These are phyloP conservation scores for Tachycineta bicolor DNA, from an alignment of 2,113 vertebrate genomes.

Conservation along the genomic window DNA sequence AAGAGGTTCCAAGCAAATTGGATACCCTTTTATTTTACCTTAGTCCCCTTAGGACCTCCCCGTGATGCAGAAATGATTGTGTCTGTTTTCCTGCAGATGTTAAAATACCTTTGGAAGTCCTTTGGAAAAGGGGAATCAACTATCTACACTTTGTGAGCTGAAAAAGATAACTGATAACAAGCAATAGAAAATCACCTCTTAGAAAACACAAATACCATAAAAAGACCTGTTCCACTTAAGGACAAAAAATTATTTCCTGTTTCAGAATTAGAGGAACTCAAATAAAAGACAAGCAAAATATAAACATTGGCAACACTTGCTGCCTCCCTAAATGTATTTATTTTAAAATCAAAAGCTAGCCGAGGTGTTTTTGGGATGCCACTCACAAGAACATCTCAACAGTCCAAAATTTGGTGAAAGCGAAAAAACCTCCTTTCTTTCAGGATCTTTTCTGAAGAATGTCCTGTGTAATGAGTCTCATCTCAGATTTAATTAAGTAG, in stretches of 20 bases:
- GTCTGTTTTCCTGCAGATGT: neutral
- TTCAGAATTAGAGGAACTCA: neutral
- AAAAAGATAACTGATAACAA: neutral
- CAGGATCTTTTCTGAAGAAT: neutral
- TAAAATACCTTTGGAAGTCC: neutral
- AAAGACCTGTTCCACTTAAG: neutral
- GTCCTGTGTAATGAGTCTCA: neutral
- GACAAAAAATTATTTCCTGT: neutral
- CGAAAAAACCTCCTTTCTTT: neutral
- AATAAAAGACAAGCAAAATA: neutral
- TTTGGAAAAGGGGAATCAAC: neutral
- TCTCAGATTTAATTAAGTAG: neutral
- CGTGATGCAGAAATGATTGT: neutral
- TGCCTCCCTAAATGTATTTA: neutral
- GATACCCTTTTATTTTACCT: neutral
- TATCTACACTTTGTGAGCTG: neutral
- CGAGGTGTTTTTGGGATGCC: neutral
- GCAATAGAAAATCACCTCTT: neutral
- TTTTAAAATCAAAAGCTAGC: neutral
- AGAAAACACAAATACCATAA: neutral
- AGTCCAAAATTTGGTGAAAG: neutral
- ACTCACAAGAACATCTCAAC: neutral
- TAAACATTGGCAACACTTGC: neutral
- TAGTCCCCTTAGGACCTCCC: neutral
- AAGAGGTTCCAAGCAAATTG: neutral